These are phyloP conservation scores for Myotis findleyi DNA, from an alignment of 2,797 vertebrate species.

Conservation along the genomic window DNA sequence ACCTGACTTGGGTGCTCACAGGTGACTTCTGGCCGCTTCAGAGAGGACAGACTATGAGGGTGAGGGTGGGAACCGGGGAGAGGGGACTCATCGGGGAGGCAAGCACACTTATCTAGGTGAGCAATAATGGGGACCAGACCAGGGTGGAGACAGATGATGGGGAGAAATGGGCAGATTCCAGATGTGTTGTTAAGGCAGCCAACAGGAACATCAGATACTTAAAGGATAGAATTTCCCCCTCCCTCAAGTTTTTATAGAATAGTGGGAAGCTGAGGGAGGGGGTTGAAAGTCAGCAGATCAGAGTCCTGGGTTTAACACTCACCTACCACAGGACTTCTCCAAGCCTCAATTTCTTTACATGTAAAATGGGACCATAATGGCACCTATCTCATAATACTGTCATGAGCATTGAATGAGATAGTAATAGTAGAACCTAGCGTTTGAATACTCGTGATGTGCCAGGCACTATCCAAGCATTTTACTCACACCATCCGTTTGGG, in stretches of 20 bases:
- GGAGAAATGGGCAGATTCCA: neutral
- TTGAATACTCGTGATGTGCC: neutral
- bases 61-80: neutral
- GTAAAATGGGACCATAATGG: neutral
- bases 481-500: neutral
- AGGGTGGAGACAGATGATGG: neutral
- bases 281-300: neutral
- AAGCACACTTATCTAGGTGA: neutral
- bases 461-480: neutral
- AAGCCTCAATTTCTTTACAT: neutral
- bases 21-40: neutral
- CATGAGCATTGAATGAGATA: neutral
- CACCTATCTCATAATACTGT: neutral
- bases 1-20: neutral
- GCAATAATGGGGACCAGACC: neutral
- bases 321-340: neutral
- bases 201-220: neutral
- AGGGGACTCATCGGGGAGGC: neutral
- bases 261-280: neutral
- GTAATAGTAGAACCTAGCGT: neutral
- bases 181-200: neutral
- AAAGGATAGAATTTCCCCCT: neutral
- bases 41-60: neutral
- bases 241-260: neutral
- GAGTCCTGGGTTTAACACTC: neutral